These are phyloP conservation scores for Epsilonema sp. DNA, from an alignment of 2,888 invertebrate species.

Conservation along the genomic window DNA sequence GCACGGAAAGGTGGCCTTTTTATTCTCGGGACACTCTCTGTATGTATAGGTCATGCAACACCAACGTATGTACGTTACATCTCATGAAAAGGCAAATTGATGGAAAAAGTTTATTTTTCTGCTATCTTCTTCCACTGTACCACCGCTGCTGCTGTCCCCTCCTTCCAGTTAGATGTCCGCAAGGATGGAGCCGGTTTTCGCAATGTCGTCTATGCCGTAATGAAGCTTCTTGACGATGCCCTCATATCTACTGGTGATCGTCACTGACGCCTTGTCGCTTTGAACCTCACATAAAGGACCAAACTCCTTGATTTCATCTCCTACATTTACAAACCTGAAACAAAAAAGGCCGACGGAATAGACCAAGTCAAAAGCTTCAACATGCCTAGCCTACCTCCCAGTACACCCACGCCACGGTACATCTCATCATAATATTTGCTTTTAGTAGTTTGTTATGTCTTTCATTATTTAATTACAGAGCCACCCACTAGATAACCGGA, in stretches of 20 bases:
- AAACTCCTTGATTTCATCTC: constrained; percentile 82
- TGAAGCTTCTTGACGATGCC: constrained; percentile 47
- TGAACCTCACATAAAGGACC: constrained; percentile 97
- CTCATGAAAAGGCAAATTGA: background rate
- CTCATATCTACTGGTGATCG: constrained; percentile 87
- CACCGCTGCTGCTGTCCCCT: too few relatives aligned
- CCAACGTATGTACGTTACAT: background rate
- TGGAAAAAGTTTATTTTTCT: background rate
- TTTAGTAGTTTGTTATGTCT: too few relatives aligned
- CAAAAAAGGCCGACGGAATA: too few relatives aligned
- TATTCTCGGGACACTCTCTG: too few relatives aligned
- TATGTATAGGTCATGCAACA: background rate
- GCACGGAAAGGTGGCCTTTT: too few relatives aligned
- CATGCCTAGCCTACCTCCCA: too few relatives aligned
- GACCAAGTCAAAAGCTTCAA: too few relatives aligned
- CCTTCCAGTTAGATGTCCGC: constrained; percentile 62
- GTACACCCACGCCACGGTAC: too few relatives aligned
- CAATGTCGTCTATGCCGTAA: constrained; percentile 66
- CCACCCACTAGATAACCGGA: too few relatives aligned
- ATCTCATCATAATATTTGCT: too few relatives aligned
- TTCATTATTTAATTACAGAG: too few relatives aligned
- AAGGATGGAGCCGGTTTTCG: constrained; percentile 68
- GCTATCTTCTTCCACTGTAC: background rate
- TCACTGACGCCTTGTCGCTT: constrained; percentile 96
- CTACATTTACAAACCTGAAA: constrained; percentile 68